phyloP scores from a whole-genome alignment of 2,888 invertebrate genomes.

The Flabesymbios commensalis region DNA sequence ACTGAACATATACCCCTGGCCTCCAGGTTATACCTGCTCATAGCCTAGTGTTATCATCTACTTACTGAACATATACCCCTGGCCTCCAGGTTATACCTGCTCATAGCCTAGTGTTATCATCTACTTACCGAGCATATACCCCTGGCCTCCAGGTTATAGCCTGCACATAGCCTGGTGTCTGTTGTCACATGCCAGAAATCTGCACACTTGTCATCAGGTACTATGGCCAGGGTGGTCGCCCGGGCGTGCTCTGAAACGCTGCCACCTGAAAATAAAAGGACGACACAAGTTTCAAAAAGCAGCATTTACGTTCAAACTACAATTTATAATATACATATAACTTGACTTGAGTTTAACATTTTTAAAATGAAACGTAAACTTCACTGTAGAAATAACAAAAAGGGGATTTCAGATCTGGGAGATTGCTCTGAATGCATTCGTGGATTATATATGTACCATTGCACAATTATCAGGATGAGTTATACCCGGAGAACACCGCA shows the following conservation, averaged over 20 bases:
- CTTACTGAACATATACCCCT: conserved; percentile 42
- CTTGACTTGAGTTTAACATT: no score
- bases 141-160: conserved; percentile 30
- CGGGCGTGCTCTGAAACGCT: conserved; percentile 27
- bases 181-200: conserved; percentile 23
- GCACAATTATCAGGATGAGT: no score
- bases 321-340: not conserved
- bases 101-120: conserved; percentile 43
- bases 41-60: no score
- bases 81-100: conserved; percentile 38
- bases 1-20: no score
- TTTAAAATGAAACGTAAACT: no score
- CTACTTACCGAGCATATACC: conserved; percentile 42
- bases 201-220: conserved; percentile 21
- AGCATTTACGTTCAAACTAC: not conserved
- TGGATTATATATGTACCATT: no score
- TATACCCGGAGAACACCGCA: no score
- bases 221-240: conserved; percentile 34
- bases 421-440: no score
- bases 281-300: no score
- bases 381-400: no score
- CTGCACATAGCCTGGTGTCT: conserved; percentile 43
- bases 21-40: no score
- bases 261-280: conserved; percentile 30
- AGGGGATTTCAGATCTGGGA: no score